Percentiles rank a stretch among this genome's conserved stretches.
Conservation (phyloP, 2,113 vertebrate species). For the Apus apus region DNA sequence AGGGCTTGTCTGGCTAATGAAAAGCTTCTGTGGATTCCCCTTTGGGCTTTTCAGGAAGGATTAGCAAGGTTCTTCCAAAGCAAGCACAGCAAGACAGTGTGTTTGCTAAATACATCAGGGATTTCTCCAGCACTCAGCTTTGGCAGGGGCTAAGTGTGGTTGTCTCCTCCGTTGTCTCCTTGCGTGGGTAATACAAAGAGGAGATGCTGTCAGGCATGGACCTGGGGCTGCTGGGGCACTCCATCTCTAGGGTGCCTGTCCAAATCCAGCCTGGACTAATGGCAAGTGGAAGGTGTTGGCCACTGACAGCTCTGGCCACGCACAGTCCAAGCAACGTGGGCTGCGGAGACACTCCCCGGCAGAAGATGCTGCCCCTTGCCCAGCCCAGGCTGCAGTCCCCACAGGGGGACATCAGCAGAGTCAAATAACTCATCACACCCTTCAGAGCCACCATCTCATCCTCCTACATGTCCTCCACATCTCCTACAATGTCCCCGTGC, state of each 20-base stretch:
- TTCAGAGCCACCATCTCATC: background rate
- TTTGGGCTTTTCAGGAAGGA: constrained; percentile 65
- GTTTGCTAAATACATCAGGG: constrained; percentile 63
- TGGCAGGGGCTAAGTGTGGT: constrained; percentile 50
- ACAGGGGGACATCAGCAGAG: background rate
- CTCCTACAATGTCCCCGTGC: background rate
- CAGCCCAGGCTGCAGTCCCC: background rate
- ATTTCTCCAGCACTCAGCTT: background rate
- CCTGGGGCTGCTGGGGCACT: background rate
- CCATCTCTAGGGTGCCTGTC: background rate
- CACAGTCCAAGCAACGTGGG: fast-evolving
- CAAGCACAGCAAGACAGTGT: constrained; percentile 50
- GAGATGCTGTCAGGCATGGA: constrained; percentile 26
- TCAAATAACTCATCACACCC: background rate
- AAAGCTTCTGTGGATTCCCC: constrained; percentile 63
- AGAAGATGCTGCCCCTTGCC: background rate
- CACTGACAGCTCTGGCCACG: background rate
- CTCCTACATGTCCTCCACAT: background rate
- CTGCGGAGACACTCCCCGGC: background rate
- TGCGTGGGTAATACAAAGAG: background rate
- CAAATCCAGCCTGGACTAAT: background rate
- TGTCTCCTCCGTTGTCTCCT: constrained; percentile 53
- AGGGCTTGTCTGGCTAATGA: constrained; percentile 66
- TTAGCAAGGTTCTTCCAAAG: constrained; percentile 63
- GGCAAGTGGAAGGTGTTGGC: constrained; percentile 5